Conservation (phyloP, 2,888 invertebrate genomes). For the Spicauda simplicius region DNA sequence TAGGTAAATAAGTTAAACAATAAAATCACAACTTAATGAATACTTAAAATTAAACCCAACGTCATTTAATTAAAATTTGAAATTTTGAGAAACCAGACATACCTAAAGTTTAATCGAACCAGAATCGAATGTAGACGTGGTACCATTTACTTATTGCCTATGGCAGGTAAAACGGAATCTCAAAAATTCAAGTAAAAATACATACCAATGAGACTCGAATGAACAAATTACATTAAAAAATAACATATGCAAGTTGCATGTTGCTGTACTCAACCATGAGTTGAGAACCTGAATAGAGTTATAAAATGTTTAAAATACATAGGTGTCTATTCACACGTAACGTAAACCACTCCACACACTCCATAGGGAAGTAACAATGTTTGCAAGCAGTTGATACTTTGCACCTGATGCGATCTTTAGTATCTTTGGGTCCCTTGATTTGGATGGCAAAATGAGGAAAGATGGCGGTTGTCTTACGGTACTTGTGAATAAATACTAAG, state of each 20-base stretch:
- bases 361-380: no score
- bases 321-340: no score
- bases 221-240: conserved; percentile 66
- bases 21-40: conserved; percentile 83
- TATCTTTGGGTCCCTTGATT: no score
- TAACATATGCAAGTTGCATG: conserved; percentile 30
- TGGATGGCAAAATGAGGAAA: no score
- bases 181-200: conserved; percentile 72
- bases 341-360: no score
- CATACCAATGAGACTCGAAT: conserved; percentile 63
- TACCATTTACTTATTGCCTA: conserved; percentile 77
- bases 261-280: not conserved
- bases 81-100: conserved; percentile 54
- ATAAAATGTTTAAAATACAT: not conserved
- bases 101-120: conserved; percentile 46
- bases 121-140: conserved; percentile 60
- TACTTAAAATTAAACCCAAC: conserved; percentile 81
- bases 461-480: no score
- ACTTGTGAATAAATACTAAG: no score
- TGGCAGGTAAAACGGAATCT: conserved; percentile 78
- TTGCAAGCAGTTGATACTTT: no score
- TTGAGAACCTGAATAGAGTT: not conserved
- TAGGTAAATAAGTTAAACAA: conserved; percentile 83
- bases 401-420: no score
- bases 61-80: conserved; percentile 64